phyloP scores from a whole-genome alignment of 2,113 vertebrate genomes.

The Gallinago media region DNA sequence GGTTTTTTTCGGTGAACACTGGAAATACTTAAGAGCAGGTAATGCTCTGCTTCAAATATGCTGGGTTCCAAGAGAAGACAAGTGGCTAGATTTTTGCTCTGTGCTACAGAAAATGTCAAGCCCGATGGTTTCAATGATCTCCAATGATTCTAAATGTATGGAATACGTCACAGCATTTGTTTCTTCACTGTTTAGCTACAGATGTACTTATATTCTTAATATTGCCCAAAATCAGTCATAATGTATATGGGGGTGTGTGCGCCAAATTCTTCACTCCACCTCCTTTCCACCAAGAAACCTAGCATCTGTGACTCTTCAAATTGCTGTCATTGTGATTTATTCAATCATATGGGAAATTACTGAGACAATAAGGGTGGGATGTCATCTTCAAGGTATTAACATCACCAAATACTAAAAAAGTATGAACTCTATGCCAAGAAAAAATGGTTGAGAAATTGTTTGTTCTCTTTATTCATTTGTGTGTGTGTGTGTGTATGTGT shows the following conservation, averaged over 20 bases:
- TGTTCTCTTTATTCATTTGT: not conserved
- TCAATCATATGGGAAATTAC: not conserved
- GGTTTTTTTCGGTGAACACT: not conserved
- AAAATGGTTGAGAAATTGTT: not conserved
- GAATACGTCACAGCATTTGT: not conserved
- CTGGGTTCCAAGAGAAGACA: not conserved
- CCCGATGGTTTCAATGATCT: fast-evolving
- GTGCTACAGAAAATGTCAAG: not conserved
- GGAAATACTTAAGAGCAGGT: not conserved
- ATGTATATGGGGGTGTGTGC: too few relatives aligned
- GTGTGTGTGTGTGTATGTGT: too few relatives aligned
- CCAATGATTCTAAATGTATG: not conserved
- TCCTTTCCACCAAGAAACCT: not conserved
- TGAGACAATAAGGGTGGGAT: not conserved
- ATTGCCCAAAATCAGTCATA: not conserved
- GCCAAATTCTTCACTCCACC: not conserved
- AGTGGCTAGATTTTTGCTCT: not conserved
- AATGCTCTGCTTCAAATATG: not conserved
- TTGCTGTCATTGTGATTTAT: not conserved
- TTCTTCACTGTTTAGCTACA: not conserved
- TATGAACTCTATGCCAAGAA: not conserved
- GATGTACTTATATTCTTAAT: not conserved
- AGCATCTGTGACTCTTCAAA: not conserved
- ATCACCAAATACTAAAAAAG: not conserved
- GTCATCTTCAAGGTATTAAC: not conserved